Evolutionary conservation across 2,113 vertebrate species (phyloP), one percentile per base, ranked within the genome.

Genomic region (Lonchura striata): DNA sequence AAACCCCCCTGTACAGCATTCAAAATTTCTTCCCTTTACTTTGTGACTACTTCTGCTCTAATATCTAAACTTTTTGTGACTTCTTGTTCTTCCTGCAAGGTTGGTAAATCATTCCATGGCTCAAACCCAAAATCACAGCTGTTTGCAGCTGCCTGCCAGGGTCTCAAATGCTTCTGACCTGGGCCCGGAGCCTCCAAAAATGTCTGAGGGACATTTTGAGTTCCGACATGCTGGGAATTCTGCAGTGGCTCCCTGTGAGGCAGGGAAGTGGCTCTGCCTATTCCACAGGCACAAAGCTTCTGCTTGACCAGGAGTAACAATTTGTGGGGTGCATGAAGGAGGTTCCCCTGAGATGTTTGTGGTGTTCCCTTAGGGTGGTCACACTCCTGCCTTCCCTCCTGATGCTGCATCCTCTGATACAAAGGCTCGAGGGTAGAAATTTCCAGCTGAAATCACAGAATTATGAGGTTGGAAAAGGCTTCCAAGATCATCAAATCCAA

Each of bases 301-400:
- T 54, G 39, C 30, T 54, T 24, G 70, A 57, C 17, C 63, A 47
- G 56, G 53, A 82, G 28, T n/a, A 30, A 54, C 65, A 68, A 30
- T 28, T 23, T 4, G 2, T 35, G 61, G 53, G 18, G 21, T 17
- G 71, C 47, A 27, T 15, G n/a, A 66, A 69, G 39, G 44, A 77
- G 39, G 7, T 20, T 65, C 27, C 66, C 14, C 27, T 23, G 0
- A 5, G 18, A 10, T 12, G 49, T n/a, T 39, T 30, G 5, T 11
- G 23, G 28, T 16, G 42, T 10, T 27, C 42, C 59, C 25, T 72
- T 13, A 9, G 27, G 42, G 15, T 42, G 22, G 10, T 33, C 68
- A 27, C 2, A 0, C 35, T 33, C 42, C 18, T 23, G 14, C 44
- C 24, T 47, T 57, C 47, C 77, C 22, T 41, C 87, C 69, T 44